These are phyloP conservation scores for Calliphora vicina DNA, from an alignment of 1,140 invertebrate species.

Conservation along the genomic window DNA sequence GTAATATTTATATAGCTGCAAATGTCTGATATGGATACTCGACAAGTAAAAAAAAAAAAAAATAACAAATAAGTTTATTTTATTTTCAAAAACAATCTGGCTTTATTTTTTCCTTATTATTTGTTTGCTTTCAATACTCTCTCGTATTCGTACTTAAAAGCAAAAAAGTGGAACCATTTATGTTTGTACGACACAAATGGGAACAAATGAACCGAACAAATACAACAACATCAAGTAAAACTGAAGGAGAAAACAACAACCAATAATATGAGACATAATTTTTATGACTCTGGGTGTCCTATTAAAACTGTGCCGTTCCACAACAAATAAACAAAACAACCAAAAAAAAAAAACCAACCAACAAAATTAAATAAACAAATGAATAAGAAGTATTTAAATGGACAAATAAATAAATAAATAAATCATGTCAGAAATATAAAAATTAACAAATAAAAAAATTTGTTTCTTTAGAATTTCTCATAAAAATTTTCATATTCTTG, in stretches of 20 bases:
- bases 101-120: neutral
- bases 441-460: neutral
- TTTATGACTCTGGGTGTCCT: neutral
- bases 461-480: neutral
- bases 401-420: conserved; percentile 14
- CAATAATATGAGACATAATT: conserved; percentile 6
- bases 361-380: no score
- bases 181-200: neutral
- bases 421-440: neutral
- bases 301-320: conserved; percentile 8
- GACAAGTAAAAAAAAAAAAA: neutral
- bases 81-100: neutral
- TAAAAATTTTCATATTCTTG: neutral
- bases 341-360: no score
- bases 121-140: neutral
- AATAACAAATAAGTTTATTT: no score
- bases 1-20: neutral
- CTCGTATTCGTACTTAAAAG: neutral
- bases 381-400: no score
- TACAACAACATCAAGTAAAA: neutral
- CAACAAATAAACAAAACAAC: neutral
- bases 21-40: conserved; percentile 7
- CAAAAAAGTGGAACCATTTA: neutral
- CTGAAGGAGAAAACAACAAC: neutral
- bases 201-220: neutral